Base-by-base conservation (phyloP, 2,797 vertebrate genomes). In the Myotis planiceps region DNA sequence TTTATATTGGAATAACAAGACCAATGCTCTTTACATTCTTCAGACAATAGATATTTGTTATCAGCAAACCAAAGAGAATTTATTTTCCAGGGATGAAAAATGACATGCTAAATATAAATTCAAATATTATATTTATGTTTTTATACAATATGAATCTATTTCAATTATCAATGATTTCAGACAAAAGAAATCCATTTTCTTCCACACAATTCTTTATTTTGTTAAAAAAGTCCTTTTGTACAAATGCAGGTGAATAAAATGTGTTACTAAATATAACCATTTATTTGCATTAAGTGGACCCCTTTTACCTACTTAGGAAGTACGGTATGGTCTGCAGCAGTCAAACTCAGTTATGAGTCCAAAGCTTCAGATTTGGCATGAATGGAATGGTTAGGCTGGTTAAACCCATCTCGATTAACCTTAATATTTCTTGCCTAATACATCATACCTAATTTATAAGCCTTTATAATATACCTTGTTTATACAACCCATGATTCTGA, bases 291-390 rank as follows among this genome's bases (percentile, higher is more conserved):
- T 92, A 91, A 93, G 76, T 87, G 23, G 25, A 91, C 37, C 53
- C 66, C 39, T 80, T 86, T 55, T 84, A 94, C 79, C 69, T 94
- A 96, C 34, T 58, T 89, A 92, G 81, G 82, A 94, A 96, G 78
- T 85, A 81, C 8, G 9, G 49, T 87, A 34, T 42, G 42, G 69
- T 96, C 75, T 91, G 32, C 18, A 87, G 47, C 9, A 0, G 53
- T 91, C 53, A 87, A 89, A 95, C 66, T 95, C 89, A 94, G 53
- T 88, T 94, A 58, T 58, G 87, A 96, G 79, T 93, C 72, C 79
- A 91, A 83, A 91, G 55, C 47, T 76, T 96, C 75, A 75, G 72
- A 91, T 96, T 94, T 97, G 95, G 79, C 94, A 84, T 96, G 37
- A 32, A 80, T 91, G 76, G 83, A 87, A 89, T 91, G 39, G 16